phyloP scores from a whole-genome alignment of 2,113 vertebrate genomes.

The Rousettus leschenaultii region DNA sequence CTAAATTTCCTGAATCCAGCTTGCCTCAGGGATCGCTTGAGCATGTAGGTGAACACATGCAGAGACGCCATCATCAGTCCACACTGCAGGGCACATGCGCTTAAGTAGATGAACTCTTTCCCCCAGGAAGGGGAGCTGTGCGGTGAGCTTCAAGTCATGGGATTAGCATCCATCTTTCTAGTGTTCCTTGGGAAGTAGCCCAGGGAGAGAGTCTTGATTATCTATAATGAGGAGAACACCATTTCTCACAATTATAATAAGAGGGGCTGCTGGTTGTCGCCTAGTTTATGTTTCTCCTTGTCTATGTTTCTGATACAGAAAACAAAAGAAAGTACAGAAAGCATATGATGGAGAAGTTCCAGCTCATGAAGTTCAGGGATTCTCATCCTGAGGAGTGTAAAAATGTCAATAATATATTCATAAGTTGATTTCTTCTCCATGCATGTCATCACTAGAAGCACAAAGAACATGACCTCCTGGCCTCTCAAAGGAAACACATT shows the following conservation, averaged over 20 bases:
- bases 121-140: too few relatives aligned
- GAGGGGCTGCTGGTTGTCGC: neutral
- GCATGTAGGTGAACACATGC: too few relatives aligned
- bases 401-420: neutral
- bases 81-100: too few relatives aligned
- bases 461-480: neutral
- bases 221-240: neutral
- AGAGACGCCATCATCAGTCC: too few relatives aligned
- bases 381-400: neutral
- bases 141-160: neutral
- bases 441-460: neutral
- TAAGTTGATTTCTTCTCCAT: neutral
- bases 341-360: neutral
- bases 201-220: neutral
- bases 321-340: neutral
- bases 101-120: too few relatives aligned
- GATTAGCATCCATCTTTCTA: neutral
- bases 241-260: neutral
- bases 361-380: neutral
- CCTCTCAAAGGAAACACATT: rapidly evolving
- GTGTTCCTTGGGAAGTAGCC: neutral
- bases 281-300: neutral
- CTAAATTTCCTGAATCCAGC: too few relatives aligned
- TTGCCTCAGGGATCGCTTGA: too few relatives aligned
- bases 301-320: neutral